These are phyloP conservation scores for Lucilia sericata DNA, from an alignment of 1,140 invertebrate genomes.

Conservation along the genomic window DNA sequence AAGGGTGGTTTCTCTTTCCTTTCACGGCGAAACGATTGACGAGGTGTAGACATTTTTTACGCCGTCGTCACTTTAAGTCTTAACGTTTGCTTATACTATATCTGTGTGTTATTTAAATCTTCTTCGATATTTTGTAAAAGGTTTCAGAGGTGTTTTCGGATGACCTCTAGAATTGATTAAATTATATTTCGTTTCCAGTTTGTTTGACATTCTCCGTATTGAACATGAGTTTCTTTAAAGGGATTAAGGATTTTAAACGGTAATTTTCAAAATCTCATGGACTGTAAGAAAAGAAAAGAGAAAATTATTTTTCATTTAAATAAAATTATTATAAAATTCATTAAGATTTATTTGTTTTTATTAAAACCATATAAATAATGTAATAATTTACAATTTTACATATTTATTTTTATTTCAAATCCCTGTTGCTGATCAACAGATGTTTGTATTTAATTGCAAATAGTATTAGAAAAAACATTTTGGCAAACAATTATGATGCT, in stretches of 20 bases:
- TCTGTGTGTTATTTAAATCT: conserved; percentile 41
- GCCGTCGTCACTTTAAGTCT: not conserved
- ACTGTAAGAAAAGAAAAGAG: not conserved
- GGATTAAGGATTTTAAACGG: not conserved
- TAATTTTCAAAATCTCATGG: not conserved
- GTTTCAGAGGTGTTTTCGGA: conserved; percentile 33
- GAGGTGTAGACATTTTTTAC: conserved; percentile 70
- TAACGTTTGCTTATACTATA: not conserved
- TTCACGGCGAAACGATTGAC: conserved; percentile 69
- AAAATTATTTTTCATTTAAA: not conserved
- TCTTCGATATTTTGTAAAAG: conserved; percentile 47
- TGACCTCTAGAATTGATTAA: not conserved
- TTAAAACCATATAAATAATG: not conserved
- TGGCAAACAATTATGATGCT: not conserved
- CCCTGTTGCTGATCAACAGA: not conserved
- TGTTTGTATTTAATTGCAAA: not conserved
- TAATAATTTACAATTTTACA: no score
- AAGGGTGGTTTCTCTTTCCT: conserved; percentile 71
- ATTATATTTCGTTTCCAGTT: conserved; percentile 14
- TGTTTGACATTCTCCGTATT: conserved; percentile 46
- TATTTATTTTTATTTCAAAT: not conserved
- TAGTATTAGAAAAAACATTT: not conserved
- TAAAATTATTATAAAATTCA: not conserved
- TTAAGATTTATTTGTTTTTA: not conserved
- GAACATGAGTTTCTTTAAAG: not conserved